Conservation (phyloP, 2,113 vertebrate genomes). For the Gasterosteus aculeatus region DNA sequence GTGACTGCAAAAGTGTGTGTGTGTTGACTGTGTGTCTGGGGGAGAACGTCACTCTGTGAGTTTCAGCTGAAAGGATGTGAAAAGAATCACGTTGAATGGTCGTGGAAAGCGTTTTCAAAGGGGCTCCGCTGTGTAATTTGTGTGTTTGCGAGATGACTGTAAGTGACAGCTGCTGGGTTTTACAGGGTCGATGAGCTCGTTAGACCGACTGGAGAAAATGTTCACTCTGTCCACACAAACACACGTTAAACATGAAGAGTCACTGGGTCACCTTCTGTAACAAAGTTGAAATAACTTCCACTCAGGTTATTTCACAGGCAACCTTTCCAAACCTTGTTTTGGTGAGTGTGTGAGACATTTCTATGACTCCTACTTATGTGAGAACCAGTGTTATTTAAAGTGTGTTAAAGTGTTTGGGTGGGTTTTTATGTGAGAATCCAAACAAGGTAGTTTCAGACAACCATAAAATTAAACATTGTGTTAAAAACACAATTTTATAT, state of each 20-base stretch:
- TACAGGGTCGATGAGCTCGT: conserved; percentile 46
- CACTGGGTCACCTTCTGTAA: background rate
- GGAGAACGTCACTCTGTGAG: background rate
- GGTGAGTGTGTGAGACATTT: background rate
- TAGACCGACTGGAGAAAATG: conserved; percentile 43
- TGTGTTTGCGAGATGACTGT: conserved; percentile 43
- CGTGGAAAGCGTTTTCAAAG: conserved; percentile 9
- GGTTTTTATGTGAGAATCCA: background rate
- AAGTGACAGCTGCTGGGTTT: conserved; percentile 50
- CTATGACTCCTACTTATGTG: background rate
- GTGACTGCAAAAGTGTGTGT: conserved; percentile 2
- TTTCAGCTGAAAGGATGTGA: conserved; percentile 16
- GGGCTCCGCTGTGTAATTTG: conserved; percentile 9
- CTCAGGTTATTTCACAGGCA: background rate
- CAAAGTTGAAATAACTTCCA: conserved; percentile 10
- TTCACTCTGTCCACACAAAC: background rate
- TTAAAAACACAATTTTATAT: no score
- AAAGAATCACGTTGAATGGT: background rate
- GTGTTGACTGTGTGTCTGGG: background rate
- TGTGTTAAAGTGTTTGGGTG: background rate
- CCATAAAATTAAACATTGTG: background rate
- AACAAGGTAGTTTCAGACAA: background rate
- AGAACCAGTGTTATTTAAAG: background rate
- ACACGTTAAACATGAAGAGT: background rate
- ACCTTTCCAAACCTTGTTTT: background rate